Percentiles rank a stretch among this genome's conserved stretches.
These are phyloP conservation scores for Rugalucina vietnamica DNA, from an alignment of 2,888 invertebrate species.

Conservation along the genomic window DNA sequence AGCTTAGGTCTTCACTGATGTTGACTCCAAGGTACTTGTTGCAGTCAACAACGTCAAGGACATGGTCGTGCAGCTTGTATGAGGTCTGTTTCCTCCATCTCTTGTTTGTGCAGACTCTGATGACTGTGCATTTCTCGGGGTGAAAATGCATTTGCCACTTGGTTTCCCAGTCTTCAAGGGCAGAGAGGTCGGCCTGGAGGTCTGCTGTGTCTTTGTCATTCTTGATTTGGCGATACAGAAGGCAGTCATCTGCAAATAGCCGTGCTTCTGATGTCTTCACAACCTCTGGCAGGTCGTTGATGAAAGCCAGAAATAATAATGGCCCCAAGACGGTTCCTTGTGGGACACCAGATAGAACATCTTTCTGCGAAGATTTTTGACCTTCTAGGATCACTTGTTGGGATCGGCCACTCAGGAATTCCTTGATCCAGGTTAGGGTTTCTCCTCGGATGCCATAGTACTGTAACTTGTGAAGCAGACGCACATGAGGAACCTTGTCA, in stretches of 20 bases:
- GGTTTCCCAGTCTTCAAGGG: neutral
- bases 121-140: neutral
- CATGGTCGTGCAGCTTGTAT: neutral
- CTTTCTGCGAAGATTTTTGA: neutral
- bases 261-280: neutral
- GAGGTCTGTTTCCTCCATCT: neutral
- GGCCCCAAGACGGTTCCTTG: neutral
- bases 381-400: conserved; percentile 3
- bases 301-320: neutral
- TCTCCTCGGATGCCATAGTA: conserved; percentile 8
- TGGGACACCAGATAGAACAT: neutral
- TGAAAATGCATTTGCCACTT: neutral
- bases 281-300: neutral
- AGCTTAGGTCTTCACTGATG: neutral
- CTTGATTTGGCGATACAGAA: neutral
- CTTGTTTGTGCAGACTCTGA: neutral
- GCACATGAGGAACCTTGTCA: neutral
- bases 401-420: neutral
- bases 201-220: neutral
- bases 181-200: neutral
- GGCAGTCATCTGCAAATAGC: neutral
- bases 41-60: neutral
- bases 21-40: neutral
- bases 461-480: neutral
- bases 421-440: neutral